Conservation (phyloP, 2,113 vertebrate genomes). For the Pygoscelis adeliae region DNA sequence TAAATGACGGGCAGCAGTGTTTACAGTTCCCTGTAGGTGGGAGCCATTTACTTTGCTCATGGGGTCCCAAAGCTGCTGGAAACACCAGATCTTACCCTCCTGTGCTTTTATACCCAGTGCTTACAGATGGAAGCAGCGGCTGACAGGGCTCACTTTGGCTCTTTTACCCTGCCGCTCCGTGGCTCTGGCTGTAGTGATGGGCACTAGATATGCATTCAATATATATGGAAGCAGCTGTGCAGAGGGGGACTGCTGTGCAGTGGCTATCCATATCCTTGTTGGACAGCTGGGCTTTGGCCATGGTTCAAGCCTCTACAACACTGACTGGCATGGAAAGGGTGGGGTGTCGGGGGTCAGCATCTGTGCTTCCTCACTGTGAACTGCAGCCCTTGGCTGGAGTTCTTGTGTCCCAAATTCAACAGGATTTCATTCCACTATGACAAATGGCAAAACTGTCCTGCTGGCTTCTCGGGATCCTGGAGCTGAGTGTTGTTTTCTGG, state of each 20-base stretch:
- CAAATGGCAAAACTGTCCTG: neutral
- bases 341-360: rapidly evolving
- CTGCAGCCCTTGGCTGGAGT: neutral
- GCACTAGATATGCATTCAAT: neutral
- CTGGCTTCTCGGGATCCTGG: neutral
- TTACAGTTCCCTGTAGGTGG: neutral
- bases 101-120: neutral
- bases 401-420: neutral
- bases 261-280: rapidly evolving
- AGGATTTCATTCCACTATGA: neutral
- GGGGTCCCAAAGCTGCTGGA: neutral
- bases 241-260: neutral
- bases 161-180: neutral
- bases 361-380: neutral
- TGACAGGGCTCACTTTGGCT: neutral
- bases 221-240: neutral
- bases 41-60: neutral
- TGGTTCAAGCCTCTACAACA: neutral
- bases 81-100: neutral
- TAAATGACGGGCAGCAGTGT: rapidly evolving
- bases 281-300: neutral
- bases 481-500: neutral
- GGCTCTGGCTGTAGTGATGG: neutral
- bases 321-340: neutral
- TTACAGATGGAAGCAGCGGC: neutral